Evolutionary conservation across 2,888 invertebrate species (phyloP).

Genomic region (Hypomecis atomaria): DNA sequence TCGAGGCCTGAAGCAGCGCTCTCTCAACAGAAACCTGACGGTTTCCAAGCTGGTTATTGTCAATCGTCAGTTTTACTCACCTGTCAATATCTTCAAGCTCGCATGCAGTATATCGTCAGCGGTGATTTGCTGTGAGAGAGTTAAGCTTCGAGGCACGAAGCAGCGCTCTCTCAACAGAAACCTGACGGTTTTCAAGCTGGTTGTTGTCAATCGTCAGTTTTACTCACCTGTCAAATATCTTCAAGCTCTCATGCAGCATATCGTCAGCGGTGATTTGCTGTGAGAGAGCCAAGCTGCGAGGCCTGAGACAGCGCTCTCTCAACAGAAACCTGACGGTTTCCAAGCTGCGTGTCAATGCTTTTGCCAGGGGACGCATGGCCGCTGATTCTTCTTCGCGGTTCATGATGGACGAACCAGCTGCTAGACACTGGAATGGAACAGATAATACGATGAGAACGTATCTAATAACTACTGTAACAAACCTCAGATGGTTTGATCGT

Average conservation of each 20-base stretch:
- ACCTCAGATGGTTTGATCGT: too few species aligned
- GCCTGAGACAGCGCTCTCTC: conserved; percentile 93
- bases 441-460: background rate
- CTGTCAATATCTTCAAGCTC: conserved; percentile 87
- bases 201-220: too few species aligned
- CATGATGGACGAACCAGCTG: conserved; percentile 99
- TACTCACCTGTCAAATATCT: conserved; percentile 78
- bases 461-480: too few species aligned
- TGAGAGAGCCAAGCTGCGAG: conserved; percentile 81
- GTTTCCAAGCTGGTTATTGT: conserved; percentile 92
- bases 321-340: conserved; percentile 96
- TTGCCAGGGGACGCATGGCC: conserved; percentile 97
- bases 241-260: conserved; percentile 91
- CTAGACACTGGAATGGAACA: conserved; percentile 90
- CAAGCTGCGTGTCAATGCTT: conserved; percentile 97
- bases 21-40: conserved; percentile 94
- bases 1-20: conserved; percentile 91
- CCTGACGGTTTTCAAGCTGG: conserved; percentile 96
- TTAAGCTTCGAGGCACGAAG: conserved; percentile 86
- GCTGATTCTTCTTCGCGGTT: conserved; percentile 98
- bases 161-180: conserved; percentile 95
- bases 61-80: conserved; percentile 30
- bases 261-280: conserved; percentile 83
- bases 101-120: conserved; percentile 90
- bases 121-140: conserved; percentile 70